These are phyloP conservation scores for Hyalella azteca DNA, from an alignment of 2,888 invertebrate genomes.

Conservation along the genomic window DNA sequence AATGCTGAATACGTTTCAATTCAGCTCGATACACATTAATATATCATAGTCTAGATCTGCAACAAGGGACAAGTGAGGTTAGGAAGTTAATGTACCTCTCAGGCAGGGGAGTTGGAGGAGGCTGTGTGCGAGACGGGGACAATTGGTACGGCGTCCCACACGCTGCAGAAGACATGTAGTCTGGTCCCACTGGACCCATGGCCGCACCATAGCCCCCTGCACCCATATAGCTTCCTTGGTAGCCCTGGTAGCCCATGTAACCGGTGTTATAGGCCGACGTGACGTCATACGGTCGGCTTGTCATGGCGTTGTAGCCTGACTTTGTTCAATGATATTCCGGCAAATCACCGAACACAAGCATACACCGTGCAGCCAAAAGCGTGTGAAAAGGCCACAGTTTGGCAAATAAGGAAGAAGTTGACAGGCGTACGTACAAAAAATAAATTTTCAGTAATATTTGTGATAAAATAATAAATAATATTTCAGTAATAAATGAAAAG, in stretches of 20 bases:
- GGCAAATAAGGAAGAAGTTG: too few relatives aligned
- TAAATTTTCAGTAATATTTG: too few relatives aligned
- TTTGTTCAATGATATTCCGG: too few relatives aligned
- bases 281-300: conserved; percentile 58
- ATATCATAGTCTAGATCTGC: too few relatives aligned
- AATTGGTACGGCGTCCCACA: conserved; percentile 58
- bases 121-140: conserved; percentile 56
- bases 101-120: conserved; percentile 56
- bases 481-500: neutral
- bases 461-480: too few relatives aligned
- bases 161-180: conserved; percentile 56
- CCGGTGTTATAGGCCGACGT: conserved; percentile 56
- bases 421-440: too few relatives aligned
- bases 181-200: conserved; percentile 50
- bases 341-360: too few relatives aligned
- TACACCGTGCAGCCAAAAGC: too few relatives aligned
- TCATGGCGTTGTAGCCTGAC: conserved; percentile 58
- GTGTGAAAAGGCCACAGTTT: too few relatives aligned
- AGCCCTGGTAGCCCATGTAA: conserved; percentile 58
- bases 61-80: too few relatives aligned
- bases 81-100: conserved; percentile 47
- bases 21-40: too few relatives aligned
- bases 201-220: conserved; percentile 54
- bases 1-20: too few relatives aligned
- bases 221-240: conserved; percentile 58